Base-by-base conservation (phyloP, 2,888 invertebrate species). In the Acanthosoma haemorrhoidale region DNA sequence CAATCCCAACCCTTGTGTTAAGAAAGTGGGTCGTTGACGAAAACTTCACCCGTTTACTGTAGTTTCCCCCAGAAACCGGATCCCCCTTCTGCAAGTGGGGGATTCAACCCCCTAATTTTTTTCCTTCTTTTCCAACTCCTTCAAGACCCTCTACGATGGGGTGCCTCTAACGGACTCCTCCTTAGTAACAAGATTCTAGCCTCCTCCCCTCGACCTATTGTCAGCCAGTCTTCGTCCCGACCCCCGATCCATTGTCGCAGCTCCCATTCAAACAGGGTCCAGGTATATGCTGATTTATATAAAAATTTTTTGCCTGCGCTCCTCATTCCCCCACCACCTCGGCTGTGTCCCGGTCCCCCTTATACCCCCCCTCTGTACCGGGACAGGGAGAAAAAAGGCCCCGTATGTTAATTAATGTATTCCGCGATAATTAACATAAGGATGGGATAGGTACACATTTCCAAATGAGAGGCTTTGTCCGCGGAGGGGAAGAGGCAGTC, bases 101-200 rank as follows among this genome's bases (percentile, higher is more conserved):
- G 51, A 5, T 51, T 51, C 25, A 25, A 51, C 25, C 51, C 51
- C 51, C 51, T 13, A 25, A 51, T 25, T n/a, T 51, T 25, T 51
- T 43, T 43, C 29, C 29, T 51, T 51, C n/a, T 15, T 13, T 16
- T 41, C 18, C 43, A 25, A 51, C 51, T 51, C 51, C 51, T 51
- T 13, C n/a, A 51, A 51, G 51, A 51, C 51, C 51, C 51, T 25
- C n/a, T n/a, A 25, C 21, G 21, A n/a, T n/a, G 51, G 41, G 51
- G 9, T n/a, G 1, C 25, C 11, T 8, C 67, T 67, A 67, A 67
- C 67, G 67, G 67, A 67, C 67, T 67, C 36, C 67, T 67, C 36
- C 67, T 67, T 67, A 51, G 67, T 67, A 67, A 67, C 67, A 67
- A 67, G 67, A 67, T 67, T 67, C 67, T 57, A 31, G n/a, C n/a